Conservation (phyloP, 2,888 invertebrate genomes). For the Therioaphis trifolii region DNA sequence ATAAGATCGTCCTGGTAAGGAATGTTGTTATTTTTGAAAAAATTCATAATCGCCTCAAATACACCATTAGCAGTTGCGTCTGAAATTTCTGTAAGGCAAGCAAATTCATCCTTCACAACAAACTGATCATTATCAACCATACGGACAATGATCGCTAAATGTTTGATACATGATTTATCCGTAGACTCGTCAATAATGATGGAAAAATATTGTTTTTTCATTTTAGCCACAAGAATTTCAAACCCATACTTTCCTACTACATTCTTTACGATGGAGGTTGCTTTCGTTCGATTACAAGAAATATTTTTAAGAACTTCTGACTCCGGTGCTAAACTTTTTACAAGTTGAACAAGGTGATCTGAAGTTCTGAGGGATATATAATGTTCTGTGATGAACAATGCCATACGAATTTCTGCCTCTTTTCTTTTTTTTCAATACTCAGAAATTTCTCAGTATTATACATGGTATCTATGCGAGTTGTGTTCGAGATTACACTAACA, state of each 20-base stretch:
- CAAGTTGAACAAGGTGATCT: too few species aligned
- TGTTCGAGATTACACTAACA: background rate
- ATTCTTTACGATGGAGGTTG: background rate
- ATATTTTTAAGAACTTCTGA: background rate
- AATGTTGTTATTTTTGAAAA: too few species aligned
- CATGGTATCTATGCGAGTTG: background rate
- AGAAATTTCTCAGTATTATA: background rate
- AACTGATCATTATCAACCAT: background rate
- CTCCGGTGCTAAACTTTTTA: background rate
- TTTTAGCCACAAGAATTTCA: background rate
- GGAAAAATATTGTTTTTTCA: conserved; percentile 10
- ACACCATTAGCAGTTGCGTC: too few species aligned
- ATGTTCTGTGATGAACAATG: conserved; percentile 1
- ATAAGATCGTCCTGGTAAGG: too few species aligned
- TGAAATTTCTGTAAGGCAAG: too few species aligned
- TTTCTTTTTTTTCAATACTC: background rate
- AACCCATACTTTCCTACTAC: background rate
- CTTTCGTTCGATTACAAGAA: background rate
- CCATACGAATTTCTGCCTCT: conserved; percentile 10
- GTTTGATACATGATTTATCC: background rate
- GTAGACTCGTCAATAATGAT: conserved; percentile 1
- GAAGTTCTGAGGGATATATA: background rate
- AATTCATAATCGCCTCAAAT: too few species aligned
- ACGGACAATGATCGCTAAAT: background rate
- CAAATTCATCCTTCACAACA: background rate